phyloP scores from a whole-genome alignment of 2,113 vertebrate species.

The Psittacula cyanocephala region DNA sequence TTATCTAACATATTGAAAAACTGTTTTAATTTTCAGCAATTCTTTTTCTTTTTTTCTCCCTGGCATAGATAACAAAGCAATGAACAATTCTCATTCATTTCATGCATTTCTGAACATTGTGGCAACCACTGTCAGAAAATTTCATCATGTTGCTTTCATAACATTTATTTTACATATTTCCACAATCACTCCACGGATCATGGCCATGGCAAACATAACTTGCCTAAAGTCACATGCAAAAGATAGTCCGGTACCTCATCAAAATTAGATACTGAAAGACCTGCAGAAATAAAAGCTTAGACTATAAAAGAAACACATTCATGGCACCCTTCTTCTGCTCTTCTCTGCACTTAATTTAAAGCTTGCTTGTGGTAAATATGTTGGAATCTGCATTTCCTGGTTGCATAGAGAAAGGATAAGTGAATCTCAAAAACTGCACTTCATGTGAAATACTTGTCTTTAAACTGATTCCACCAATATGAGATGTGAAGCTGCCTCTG shows the following conservation, averaged over 20 bases:
- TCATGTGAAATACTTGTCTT: too few relatives aligned
- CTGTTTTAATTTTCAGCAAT: conserved; percentile 34
- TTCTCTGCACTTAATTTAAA: fast-evolving
- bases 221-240: neutral
- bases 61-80: conserved; percentile 34
- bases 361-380: neutral
- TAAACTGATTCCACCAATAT: fast-evolving
- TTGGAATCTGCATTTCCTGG: neutral
- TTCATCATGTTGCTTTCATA: neutral
- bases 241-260: fast-evolving
- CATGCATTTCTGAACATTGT: conserved; percentile 11
- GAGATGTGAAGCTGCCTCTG: fast-evolving
- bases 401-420: neutral
- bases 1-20: conserved; percentile 52
- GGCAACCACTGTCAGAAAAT: conserved; percentile 17
- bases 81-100: conserved; percentile 24
- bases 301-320: fast-evolving
- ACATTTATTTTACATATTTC: neutral
- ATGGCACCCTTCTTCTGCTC: fast-evolving
- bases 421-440: fast-evolving
- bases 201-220: neutral
- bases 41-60: neutral
- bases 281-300: neutral
- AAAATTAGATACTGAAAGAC: neutral
- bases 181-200: fast-evolving